Percentiles rank a stretch among this genome's conserved stretches.
Conservation (phyloP, 1,140 invertebrate species). For the Apocrypta bakeri region DNA sequence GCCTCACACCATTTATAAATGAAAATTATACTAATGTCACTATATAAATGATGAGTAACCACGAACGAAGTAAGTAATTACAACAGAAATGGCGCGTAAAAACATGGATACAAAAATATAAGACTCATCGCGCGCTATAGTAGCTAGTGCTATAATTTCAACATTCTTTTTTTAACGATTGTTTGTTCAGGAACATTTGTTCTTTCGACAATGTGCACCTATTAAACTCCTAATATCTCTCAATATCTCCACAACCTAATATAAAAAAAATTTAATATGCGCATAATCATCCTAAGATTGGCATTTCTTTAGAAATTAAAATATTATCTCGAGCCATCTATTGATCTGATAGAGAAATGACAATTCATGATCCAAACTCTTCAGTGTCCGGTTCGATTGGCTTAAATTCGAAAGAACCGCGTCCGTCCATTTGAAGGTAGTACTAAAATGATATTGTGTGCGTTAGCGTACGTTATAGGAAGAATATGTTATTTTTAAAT, state of each 20-base stretch:
- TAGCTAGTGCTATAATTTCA: conserved; percentile 16
- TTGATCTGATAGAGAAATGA: conserved; percentile 7
- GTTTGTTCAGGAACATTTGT: conserved; percentile 27
- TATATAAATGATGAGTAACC: not conserved
- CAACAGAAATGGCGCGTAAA: conserved; percentile 43
- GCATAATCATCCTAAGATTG: conserved; percentile 22
- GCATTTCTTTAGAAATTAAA: conserved; percentile 11
- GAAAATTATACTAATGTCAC: not conserved
- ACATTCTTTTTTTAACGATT: not conserved
- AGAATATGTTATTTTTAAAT: conserved; percentile 25
- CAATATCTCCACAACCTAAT: conserved; percentile 40
- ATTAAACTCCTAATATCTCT: too few relatives aligned
- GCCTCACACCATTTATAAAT: conserved; percentile 24
- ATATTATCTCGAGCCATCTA: not conserved
- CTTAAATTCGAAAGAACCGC: conserved; percentile 90
- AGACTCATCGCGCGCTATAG: not conserved
- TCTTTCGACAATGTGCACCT: conserved; percentile 10
- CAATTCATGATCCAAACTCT: conserved; percentile 92
- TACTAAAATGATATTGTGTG: conserved; percentile 73
- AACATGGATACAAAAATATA: conserved; percentile 61
- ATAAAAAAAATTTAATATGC: conserved; percentile 30
- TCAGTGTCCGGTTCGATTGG: conserved; percentile 89
- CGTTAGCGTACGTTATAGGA: not conserved
- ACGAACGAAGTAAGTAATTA: not conserved
- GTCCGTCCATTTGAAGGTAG: conserved; percentile 95